A percentile compares a stretch with the other conserved stretches of the same genome.
Conservation (phyloP, 2,888 invertebrate species). For the Microdon myrmicae region DNA sequence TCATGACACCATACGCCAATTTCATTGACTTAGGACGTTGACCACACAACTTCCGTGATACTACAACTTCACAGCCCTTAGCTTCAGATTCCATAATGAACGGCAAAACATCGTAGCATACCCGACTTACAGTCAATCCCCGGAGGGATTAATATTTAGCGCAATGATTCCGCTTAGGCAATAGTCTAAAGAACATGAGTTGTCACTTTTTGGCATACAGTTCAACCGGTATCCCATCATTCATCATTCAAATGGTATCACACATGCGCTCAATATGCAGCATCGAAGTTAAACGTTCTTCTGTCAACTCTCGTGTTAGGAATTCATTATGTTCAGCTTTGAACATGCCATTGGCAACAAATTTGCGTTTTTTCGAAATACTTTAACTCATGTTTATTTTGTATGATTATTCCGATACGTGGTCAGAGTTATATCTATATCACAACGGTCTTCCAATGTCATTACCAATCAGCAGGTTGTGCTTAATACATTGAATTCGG, state of each 20-base stretch:
- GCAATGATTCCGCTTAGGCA: slow-evolving; percentile 98
- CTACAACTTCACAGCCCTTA: slow-evolving; percentile 97
- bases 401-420: slow-evolving; percentile 65
- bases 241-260: no score
- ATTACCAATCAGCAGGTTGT: no score
- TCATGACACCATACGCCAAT: slow-evolving; percentile 99
- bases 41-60: slow-evolving; percentile 97
- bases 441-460: slow-evolving; percentile 59
- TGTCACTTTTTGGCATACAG: slow-evolving; percentile 98
- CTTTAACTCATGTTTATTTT: slow-evolving; percentile 65
- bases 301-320: slow-evolving; percentile 96
- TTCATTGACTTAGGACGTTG: slow-evolving; percentile 99
- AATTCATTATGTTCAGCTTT: slow-evolving; percentile 99
- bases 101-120: slow-evolving; percentile 98
- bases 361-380: slow-evolving; percentile 70
- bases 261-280: no score
- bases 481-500: no score
- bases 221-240: no score
- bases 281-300: slow-evolving; percentile 96
- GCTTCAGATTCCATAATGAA: slow-evolving; percentile 99
- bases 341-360: slow-evolving; percentile 99
- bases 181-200: slow-evolving; percentile 98
- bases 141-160: slow-evolving; percentile 99
- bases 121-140: slow-evolving; percentile 84
- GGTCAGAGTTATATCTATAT: no score